Evolutionary conservation across 2,113 vertebrate genomes (phyloP).

Genomic region (Hemibagrus wyckioides): DNA sequence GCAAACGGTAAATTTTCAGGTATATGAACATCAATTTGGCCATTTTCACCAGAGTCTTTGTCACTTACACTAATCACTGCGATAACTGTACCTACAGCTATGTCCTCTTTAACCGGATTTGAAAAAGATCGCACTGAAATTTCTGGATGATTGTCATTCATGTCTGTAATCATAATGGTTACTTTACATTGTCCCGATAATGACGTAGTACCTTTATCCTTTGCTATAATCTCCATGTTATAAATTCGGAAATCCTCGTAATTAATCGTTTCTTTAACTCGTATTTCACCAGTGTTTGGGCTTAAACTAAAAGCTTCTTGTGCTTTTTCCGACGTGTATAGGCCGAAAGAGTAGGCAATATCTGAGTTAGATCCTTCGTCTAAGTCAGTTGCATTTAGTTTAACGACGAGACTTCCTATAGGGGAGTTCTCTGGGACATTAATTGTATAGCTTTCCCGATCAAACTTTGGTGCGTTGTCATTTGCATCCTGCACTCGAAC

Average conservation of each 20-base stretch:
- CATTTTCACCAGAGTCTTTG: too few species aligned
- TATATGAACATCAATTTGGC: background rate
- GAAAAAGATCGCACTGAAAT: constrained; percentile 41
- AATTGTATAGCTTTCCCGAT: constrained; percentile 51
- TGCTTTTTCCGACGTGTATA: too few species aligned
- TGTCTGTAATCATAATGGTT: constrained; percentile 37
- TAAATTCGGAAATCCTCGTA: constrained; percentile 38
- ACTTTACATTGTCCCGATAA: constrained; percentile 48
- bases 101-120: background rate
- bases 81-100: constrained; percentile 45
- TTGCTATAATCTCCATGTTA: constrained; percentile 62
- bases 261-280: too few species aligned
- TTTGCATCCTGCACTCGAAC: constrained; percentile 65
- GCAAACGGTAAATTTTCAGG: constrained; percentile 21
- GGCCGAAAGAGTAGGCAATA: too few species aligned
- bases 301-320: too few species aligned
- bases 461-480: constrained; percentile 68
- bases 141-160: constrained; percentile 53
- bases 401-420: too few species aligned
- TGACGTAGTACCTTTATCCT: constrained; percentile 59
- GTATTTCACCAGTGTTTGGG: too few species aligned
- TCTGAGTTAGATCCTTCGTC: too few species aligned
- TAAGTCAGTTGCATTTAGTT: too few species aligned
- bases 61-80: constrained; percentile 27
- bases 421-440: constrained; percentile 12